These are phyloP conservation scores for Salvelinus namaycush DNA, from an alignment of 2,113 vertebrate species.

Conservation along the genomic window DNA sequence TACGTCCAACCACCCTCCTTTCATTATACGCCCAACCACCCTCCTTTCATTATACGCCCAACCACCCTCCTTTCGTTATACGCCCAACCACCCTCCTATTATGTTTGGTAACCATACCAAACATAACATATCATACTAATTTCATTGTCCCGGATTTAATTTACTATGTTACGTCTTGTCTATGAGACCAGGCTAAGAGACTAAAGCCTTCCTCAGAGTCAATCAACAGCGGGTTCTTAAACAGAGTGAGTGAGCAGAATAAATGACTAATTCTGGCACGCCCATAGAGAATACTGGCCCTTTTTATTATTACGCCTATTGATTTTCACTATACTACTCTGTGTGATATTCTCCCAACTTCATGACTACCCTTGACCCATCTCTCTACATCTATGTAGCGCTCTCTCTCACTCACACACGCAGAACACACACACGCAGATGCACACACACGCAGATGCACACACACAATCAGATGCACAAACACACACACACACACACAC, in stretches of 20 bases:
- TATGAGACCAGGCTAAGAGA: too few relatives aligned
- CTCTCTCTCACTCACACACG: conserved; percentile 7
- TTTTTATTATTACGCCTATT: conserved; percentile 49
- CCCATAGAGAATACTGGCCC: conserved; percentile 36
- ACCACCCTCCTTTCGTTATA: too few relatives aligned
- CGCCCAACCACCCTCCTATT: too few relatives aligned
- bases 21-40: too few relatives aligned
- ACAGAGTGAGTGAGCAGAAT: neutral
- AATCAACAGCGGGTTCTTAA: neutral
- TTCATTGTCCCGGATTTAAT: too few relatives aligned
- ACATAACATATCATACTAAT: too few relatives aligned
- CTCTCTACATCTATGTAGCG: conserved; percentile 61
- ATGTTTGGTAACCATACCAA: too few relatives aligned
- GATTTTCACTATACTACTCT: conserved; percentile 44
- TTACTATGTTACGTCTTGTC: too few relatives aligned
- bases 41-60: too few relatives aligned
- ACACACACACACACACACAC: conserved; percentile 18
- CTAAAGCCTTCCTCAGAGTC: neutral
- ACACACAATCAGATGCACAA: neutral
- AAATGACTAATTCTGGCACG: conserved; percentile 18
- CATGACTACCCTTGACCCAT: conserved; percentile 57
- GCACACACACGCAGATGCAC: conserved; percentile 1
- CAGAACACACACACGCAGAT: neutral
- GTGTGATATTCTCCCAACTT: conserved; percentile 56
- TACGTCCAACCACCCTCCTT: too few relatives aligned